These are phyloP conservation scores for Brachymystax lenok DNA, from an alignment of 2,797 vertebrate species.

Conservation along the genomic window DNA sequence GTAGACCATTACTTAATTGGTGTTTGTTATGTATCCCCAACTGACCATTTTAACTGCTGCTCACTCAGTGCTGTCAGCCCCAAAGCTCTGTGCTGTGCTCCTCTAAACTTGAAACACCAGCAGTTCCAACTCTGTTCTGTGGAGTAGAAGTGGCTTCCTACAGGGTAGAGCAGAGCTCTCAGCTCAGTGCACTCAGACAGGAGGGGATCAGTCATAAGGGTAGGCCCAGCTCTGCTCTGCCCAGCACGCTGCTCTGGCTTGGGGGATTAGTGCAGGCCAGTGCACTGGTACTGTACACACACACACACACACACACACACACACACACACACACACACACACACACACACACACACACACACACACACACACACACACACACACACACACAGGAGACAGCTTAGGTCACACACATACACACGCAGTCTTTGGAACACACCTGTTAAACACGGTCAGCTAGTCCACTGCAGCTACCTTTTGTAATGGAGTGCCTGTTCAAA, in stretches of 20 bases:
- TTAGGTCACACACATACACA: constrained; percentile 47
- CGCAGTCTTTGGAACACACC: background rate
- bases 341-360: constrained; percentile 1
- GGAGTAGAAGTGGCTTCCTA: too few species aligned
- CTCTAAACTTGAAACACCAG: too few species aligned
- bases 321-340: too few species aligned
- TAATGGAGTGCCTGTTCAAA: background rate
- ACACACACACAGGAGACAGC: background rate
- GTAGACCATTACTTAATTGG: too few species aligned
- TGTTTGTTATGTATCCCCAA: background rate
- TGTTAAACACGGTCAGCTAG: background rate
- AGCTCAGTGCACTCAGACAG: constrained; percentile 4
- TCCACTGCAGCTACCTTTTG: background rate
- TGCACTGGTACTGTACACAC: constrained; percentile 36
- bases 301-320: too few species aligned
- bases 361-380: constrained; percentile 3
- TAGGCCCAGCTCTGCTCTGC: constrained; percentile 6
- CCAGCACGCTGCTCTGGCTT: constrained; percentile 20
- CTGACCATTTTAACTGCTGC: background rate
- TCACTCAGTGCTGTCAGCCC: constrained; percentile 15
- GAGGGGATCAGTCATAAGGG: constrained; percentile 43
- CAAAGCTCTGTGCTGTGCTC: too few species aligned
- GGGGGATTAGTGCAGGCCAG: constrained; percentile 46
- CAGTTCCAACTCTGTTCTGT: too few species aligned
- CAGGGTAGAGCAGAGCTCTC: constrained; percentile 21